Conservation (phyloP, 2,888 invertebrate species). For the Acrobasis suavella region DNA sequence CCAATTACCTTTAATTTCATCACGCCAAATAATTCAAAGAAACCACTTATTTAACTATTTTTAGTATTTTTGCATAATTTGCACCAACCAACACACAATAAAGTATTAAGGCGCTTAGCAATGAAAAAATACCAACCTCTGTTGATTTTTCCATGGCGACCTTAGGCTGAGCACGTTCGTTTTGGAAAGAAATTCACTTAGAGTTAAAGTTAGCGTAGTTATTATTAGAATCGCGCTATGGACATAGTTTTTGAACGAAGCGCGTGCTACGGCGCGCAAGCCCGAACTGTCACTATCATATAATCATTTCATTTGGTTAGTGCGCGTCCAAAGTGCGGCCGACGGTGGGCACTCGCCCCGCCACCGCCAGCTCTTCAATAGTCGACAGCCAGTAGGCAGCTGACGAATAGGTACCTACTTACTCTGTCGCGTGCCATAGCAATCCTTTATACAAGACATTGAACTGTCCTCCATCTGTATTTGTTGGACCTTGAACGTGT, state of each 20-base stretch:
- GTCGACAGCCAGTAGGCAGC: not conserved
- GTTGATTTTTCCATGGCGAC: slow-evolving; percentile 6
- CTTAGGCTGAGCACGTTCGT: not conserved
- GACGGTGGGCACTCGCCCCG: not conserved
- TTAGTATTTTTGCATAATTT: not conserved
- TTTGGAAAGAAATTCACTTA: not conserved
- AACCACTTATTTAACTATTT: not conserved
- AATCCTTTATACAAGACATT: not conserved
- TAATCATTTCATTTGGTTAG: not conserved
- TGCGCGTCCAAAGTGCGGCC: slow-evolving; percentile 2
- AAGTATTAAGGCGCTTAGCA: slow-evolving; percentile 1
- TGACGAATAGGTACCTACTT: slow-evolving; percentile 1
- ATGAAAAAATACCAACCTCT: slow-evolving; percentile 13
- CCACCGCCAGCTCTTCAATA: slow-evolving; percentile 7
- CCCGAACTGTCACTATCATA: slow-evolving; percentile 14
- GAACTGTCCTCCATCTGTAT: slow-evolving; percentile 3
- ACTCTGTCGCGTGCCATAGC: not conserved
- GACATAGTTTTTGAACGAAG: slow-evolving; percentile 12
- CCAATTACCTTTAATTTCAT: not conserved
- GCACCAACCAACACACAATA: not conserved
- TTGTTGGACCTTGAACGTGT: not conserved
- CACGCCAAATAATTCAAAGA: not conserved
- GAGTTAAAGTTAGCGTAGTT: not conserved
- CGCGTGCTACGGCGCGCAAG: slow-evolving; percentile 13
- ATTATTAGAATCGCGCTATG: not conserved